These are phyloP conservation scores for Neoniphon sammara DNA, from an alignment of 2,797 vertebrate genomes.

Conservation along the genomic window DNA sequence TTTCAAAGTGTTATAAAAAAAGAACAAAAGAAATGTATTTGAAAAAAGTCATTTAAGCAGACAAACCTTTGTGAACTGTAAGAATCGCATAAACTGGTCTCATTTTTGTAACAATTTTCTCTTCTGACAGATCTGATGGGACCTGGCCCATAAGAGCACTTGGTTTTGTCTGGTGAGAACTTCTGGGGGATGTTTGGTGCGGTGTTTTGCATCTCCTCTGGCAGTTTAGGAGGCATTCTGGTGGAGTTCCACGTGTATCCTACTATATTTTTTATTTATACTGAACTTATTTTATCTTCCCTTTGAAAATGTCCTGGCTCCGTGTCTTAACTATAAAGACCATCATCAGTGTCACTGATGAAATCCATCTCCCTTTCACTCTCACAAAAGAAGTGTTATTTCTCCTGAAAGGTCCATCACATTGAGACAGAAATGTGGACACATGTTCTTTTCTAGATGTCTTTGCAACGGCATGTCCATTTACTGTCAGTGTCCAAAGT, in stretches of 20 bases:
- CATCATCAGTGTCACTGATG: background rate
- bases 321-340: background rate
- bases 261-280: no score
- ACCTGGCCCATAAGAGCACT: no score
- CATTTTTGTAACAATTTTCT: no score
- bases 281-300: background rate
- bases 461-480: background rate
- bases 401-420: background rate
- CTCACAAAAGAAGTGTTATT: background rate
- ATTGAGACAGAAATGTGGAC: background rate
- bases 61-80: no score
- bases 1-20: no score
- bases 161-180: background rate
- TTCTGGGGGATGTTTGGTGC: background rate
- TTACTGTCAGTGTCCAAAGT: background rate
- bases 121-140: no score
- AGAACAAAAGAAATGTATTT: background rate
- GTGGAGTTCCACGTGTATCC: no score
- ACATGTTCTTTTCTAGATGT: background rate
- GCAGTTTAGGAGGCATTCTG: no score
- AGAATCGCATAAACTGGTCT: no score
- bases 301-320: background rate
- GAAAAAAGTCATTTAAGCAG: no score
- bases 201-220: background rate
- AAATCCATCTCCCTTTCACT: background rate